Evolutionary conservation across 1,140 invertebrate genomes (phyloP).

Genomic region (Tetragnatha versicolor): DNA sequence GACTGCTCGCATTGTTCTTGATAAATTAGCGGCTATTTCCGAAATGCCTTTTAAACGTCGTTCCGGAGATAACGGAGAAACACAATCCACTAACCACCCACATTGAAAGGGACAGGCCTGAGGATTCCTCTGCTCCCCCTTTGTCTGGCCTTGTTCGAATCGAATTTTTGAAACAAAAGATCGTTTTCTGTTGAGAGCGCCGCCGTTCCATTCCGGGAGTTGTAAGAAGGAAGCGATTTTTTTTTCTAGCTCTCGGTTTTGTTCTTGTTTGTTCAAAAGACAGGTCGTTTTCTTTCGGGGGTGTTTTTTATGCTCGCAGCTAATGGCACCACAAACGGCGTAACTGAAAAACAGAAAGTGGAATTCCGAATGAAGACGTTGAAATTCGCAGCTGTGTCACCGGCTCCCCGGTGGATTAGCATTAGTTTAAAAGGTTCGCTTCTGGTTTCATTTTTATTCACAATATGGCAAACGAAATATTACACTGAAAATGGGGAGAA

Average conservation of each 20-base stretch:
- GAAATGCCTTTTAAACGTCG: conserved; percentile 34
- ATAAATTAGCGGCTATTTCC: conserved; percentile 28
- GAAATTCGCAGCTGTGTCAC: conserved; percentile 21
- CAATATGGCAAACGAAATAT: no score
- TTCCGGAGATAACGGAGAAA: background rate
- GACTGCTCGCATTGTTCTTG: background rate
- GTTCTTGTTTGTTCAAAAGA: conserved; percentile 9
- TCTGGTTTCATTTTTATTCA: background rate
- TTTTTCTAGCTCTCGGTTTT: background rate
- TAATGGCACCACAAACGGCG: conserved; percentile 21
- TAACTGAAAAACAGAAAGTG: background rate
- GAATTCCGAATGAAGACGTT: conserved; percentile 12
- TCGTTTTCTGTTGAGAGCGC: conserved; percentile 22
- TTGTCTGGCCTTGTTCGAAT: conserved; percentile 15
- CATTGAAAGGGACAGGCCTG: background rate
- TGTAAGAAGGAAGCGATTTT: background rate
- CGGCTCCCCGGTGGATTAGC: background rate
- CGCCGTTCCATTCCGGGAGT: background rate
- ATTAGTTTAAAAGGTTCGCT: background rate
- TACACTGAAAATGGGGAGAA: no score
- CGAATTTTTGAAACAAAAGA: conserved; percentile 37
- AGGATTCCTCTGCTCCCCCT: conserved; percentile 12
- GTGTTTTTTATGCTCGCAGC: background rate
- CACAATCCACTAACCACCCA: background rate
- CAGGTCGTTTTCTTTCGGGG: conserved; percentile 10